Base-by-base conservation (phyloP, 2,797 vertebrate species). In the Acomys russatus region DNA sequence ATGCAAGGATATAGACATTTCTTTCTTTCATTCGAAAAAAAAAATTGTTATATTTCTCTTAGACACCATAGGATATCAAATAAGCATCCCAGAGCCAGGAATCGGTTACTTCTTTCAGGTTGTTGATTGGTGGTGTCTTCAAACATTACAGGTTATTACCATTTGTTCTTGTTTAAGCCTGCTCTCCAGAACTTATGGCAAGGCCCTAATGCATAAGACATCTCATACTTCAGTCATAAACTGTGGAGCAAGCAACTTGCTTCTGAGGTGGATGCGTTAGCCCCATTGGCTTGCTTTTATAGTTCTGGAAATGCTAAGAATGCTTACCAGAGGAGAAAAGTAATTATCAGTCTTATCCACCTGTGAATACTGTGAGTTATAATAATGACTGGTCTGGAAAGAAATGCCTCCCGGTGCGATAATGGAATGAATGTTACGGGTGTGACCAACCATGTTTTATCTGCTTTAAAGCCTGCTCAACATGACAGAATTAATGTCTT, bases 11-110 rank as follows among this genome's bases (percentile, higher is more conserved):
- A 33, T 18, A 73, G 54, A 17, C 73, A 49, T 54, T 51, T 18
- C 54, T 15, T 22, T 44, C 20, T 51, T 63, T 30, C 2, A 44
- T 44, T 92, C 86, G 11, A 93, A 56, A 95, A 95, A 95, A 92
- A 83, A 66, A 49, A 5, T 6, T 64, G 33, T 82, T 82, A 61
- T 63, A 63, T 6, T 44, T 18, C 25, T 83, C 25, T 30, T 68
- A 54, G 64, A n/a, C 1, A 14, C 30, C 9, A 68, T 85, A 51
- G 44, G 7, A 66, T 22, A 68, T 49, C 28, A 68, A 85, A 70
- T 85, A 85, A 22, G 66, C 6, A 51, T 6, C 28, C 63, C 30
- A 70, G 30, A 68, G 6, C 64, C 30, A 70, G 18, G 49, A 70
- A 85, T 70, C 10, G 9, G 6, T 51, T 51, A 33, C 11, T 33